Conservation (phyloP, 1,140 invertebrate genomes). For the Cydia strobilella region DNA sequence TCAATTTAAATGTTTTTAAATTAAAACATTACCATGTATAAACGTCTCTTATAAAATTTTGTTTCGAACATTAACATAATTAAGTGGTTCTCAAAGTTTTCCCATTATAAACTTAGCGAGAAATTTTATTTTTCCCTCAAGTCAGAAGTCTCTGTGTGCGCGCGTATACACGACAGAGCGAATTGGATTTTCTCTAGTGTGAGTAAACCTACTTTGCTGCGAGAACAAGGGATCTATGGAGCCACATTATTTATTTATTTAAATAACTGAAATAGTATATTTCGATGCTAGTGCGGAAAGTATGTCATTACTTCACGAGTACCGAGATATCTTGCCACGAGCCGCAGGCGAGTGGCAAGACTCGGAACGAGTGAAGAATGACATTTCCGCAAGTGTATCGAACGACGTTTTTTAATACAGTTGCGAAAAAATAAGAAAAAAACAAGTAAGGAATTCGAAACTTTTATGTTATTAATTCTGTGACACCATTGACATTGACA, state of each 20-base stretch:
- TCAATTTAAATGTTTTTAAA: constrained; percentile 54
- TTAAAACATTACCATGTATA: constrained; percentile 75
- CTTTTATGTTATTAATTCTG: too few species aligned
- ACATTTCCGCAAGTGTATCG: too few species aligned
- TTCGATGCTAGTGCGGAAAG: too few species aligned
- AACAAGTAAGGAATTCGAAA: too few species aligned
- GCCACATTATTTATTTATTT: constrained; percentile 68
- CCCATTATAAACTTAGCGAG: constrained; percentile 81
- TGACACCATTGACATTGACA: too few species aligned
- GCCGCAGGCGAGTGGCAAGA: too few species aligned
- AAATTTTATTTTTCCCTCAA: constrained; percentile 81
- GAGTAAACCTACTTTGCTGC: constrained; percentile 76
- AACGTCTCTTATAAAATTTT: constrained; percentile 79
- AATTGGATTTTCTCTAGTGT: constrained; percentile 77
- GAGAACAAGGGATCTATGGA: constrained; percentile 72
- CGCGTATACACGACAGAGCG: constrained; percentile 66
- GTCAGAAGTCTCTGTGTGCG: constrained; percentile 74
- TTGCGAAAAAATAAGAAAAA: too few species aligned
- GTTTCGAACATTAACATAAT: constrained; percentile 81
- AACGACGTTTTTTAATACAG: too few species aligned
- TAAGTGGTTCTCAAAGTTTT: constrained; percentile 81
- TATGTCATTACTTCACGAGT: too few species aligned
- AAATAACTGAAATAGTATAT: constrained; percentile 50
- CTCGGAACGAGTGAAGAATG: too few species aligned
- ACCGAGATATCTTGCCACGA: too few species aligned